Evolutionary conservation across 2,797 vertebrate genomes (phyloP), one percentile per base, ranked within the genome.

Genomic region (Prunella strophiata): DNA sequence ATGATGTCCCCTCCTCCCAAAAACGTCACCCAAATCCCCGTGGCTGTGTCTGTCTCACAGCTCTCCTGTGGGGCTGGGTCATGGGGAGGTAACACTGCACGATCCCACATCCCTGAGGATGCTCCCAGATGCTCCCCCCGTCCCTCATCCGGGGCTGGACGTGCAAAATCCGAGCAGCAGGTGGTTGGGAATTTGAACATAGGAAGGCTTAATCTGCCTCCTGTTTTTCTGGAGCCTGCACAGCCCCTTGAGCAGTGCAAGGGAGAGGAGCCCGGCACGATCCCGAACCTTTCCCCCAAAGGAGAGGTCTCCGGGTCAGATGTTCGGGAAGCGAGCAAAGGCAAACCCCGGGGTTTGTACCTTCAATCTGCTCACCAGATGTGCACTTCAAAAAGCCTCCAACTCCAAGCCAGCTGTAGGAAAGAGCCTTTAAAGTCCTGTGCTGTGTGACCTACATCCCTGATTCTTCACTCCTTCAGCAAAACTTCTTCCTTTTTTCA

Each of bases 291-390:
- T 32, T 43, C 16, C 75, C 94, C 82, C 58, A 17, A 55, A 92
- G 87, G 79, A 32, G 81, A 95, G 83, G 42, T 63, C 93, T 83
- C 81, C 32, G 9, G 91, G 71, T 80, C 62, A 38, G 63, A 79
- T 93, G 94, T 93, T 85, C 4, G 87, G 94, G 93, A 89, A 95
- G 66, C 27, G 17, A 79, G 55, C 38, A 18, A 66, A 93, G 45
- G 32, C 73, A 65, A 91, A 89, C 54, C 76, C 58, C n/a, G 50
- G 43, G n/a, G 40, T 43, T 48, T 52, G 43, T 45, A 74, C 82
- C 94, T 95, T 62, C 36, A 83, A 95, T 96, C 87, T 97, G 94
- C 84, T 89, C 96, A 86, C 91, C 87, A 96, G 85, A 97, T 97
- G 96, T 71, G 77, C 48, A 83, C 78, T 94, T 94, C 88, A 88